Evolutionary conservation across 2,113 vertebrate genomes (phyloP).

Genomic region (Thomomys bottae): DNA sequence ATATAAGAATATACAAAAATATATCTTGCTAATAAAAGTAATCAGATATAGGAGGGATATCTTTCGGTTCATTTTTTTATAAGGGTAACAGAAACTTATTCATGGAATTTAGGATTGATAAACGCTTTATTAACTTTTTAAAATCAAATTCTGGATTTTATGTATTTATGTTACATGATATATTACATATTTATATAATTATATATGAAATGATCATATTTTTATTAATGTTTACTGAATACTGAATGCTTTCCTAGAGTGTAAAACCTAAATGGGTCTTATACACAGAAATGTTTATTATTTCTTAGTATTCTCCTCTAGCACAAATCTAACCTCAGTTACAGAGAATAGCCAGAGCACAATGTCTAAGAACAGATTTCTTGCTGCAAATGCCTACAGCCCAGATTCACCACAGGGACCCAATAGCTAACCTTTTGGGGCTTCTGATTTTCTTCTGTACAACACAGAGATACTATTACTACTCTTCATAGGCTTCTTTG

Average conservation of each 20-base stretch:
- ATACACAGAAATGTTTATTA: constrained; percentile 10
- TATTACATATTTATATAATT: too few species aligned
- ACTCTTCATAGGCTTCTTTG: neutral
- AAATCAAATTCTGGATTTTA: neutral
- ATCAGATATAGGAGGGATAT: neutral
- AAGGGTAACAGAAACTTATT: neutral
- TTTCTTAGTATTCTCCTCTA: neutral
- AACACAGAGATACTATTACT: neutral
- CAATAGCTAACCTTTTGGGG: neutral
- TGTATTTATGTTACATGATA: too few species aligned
- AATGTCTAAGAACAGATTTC: neutral
- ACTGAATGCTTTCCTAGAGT: neutral
- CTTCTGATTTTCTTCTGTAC: neutral
- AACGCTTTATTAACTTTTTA: neutral
- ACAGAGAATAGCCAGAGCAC: neutral
- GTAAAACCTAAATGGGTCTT: neutral
- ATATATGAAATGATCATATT: constrained; percentile 6
- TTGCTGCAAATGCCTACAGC: neutral
- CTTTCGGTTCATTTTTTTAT: constrained; percentile 6
- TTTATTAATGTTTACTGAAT: neutral
- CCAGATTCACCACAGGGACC: neutral
- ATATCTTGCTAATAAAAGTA: constrained; percentile 34
- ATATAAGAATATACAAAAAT: neutral
- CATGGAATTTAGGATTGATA: neutral
- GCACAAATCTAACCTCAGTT: neutral